phyloP scores from a whole-genome alignment of 2,113 vertebrate species.

The Syngnathus floridae region DNA sequence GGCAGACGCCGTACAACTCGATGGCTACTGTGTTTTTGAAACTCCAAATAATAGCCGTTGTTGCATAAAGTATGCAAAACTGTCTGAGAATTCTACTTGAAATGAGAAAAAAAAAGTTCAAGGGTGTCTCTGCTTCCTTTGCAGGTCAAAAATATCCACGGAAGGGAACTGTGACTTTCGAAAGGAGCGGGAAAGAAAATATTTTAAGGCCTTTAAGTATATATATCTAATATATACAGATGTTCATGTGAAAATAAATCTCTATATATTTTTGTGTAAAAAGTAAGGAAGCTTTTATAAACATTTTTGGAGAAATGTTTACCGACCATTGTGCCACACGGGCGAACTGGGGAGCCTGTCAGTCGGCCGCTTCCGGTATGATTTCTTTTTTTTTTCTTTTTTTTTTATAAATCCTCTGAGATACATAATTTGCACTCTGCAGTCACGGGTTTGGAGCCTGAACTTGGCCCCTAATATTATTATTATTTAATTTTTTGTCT shows the following conservation, averaged over 20 bases:
- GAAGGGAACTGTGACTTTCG: conserved; percentile 68
- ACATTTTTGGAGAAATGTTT: conserved; percentile 58
- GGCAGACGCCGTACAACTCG: conserved; percentile 1
- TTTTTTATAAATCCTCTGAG: conserved; percentile 32
- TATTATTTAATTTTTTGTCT: neutral
- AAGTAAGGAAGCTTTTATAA: conserved; percentile 51
- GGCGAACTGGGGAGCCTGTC: conserved; percentile 53
- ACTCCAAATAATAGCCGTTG: neutral
- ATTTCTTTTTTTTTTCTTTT: conserved; percentile 16
- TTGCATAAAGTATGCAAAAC: neutral
- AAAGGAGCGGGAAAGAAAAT: conserved; percentile 60
- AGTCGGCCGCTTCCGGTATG: conserved; percentile 42
- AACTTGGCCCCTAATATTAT: conserved; percentile 13
- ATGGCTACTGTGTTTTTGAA: neutral
- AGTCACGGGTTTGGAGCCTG: conserved; percentile 42
- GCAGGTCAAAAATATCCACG: conserved; percentile 54
- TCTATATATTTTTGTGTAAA: conserved; percentile 68
- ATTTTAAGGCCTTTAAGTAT: conserved; percentile 73
- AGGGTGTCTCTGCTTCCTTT: conserved; percentile 18
- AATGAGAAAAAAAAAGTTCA: neutral
- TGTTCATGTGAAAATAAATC: conserved; percentile 66
- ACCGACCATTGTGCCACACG: conserved; percentile 64
- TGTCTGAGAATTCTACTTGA: neutral
- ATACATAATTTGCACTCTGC: conserved; percentile 59
- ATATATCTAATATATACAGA: conserved; percentile 45